Conservation (phyloP, 1,140 invertebrate genomes). For the Cyphomyrmex costatus region DNA sequence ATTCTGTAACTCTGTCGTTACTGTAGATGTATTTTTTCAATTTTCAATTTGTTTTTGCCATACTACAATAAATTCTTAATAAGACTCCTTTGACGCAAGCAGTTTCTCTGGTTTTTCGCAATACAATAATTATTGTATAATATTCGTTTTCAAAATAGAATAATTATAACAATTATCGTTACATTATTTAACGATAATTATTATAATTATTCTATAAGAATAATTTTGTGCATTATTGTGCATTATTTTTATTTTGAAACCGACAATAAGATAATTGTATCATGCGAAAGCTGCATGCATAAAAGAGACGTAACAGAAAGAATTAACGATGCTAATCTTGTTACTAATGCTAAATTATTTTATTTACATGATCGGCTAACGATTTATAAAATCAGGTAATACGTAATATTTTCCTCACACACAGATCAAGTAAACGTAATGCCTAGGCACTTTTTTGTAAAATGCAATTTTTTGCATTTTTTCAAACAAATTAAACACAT, state of each 20-base stretch:
- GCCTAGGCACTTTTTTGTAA: slow-evolving; percentile 53
- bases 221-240: neutral
- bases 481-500: neutral
- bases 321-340: slow-evolving; percentile 64
- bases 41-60: slow-evolving; percentile 16
- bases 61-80: slow-evolving; percentile 11
- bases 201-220: too few relatives aligned
- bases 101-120: neutral
- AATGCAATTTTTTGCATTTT: slow-evolving; percentile 42
- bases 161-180: too few relatives aligned
- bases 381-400: slow-evolving; percentile 77
- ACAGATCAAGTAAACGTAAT: slow-evolving; percentile 29
- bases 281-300: slow-evolving; percentile 14
- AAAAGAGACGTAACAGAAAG: slow-evolving; percentile 55
- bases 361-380: slow-evolving; percentile 79
- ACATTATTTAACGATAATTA: too few relatives aligned
- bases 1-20: slow-evolving; percentile 13
- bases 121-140: neutral
- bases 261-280: neutral
- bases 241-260: slow-evolving; percentile 18
- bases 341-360: slow-evolving; percentile 74
- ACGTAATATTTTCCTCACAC: slow-evolving; percentile 52
- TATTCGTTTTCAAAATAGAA: neutral
- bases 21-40: slow-evolving; percentile 17
- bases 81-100: slow-evolving; percentile 16